Conservation (phyloP, 23 tunicate species). For the Clavelina lepadiformis region DNA sequence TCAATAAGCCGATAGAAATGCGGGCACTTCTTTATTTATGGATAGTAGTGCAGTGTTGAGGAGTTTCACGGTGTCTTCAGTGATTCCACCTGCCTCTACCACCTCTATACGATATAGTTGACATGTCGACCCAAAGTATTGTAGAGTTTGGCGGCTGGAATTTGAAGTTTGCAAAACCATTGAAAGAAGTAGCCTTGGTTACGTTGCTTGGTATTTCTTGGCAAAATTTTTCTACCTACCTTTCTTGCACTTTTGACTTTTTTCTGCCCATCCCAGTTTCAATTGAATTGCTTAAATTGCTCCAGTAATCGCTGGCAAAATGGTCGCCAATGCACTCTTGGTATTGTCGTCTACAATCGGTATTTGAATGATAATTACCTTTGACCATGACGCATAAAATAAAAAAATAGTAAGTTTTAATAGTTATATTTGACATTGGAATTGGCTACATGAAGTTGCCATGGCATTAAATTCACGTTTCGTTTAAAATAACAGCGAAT, state of each 20-base stretch:
- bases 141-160: conserved; percentile 23
- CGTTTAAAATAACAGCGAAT: no score
- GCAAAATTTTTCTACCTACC: no score
- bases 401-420: no score
- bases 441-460: no score
- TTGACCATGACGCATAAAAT: no score
- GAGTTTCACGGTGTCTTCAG: conserved; percentile 8
- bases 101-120: conserved; percentile 20
- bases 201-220: no score
- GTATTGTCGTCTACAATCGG: not conserved
- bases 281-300: conserved; percentile 27
- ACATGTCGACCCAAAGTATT: conserved; percentile 21
- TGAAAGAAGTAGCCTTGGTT: no score
- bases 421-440: no score
- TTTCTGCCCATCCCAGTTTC: conserved; percentile 27
- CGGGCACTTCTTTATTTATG: conserved; percentile 16
- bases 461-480: no score
- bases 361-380: conserved; percentile 28
- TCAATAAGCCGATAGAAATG: conserved; percentile 25
- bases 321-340: conserved; percentile 28
- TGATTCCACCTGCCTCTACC: conserved; percentile 13
- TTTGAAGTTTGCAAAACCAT: no score
- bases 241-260: conserved; percentile 20
- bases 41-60: conserved; percentile 22
- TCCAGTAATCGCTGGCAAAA: conserved; percentile 14